A percentile compares a stretch with the other conserved stretches of the same genome.
Conservation (phyloP, 2,888 invertebrate genomes). For the Furcula furcula region DNA sequence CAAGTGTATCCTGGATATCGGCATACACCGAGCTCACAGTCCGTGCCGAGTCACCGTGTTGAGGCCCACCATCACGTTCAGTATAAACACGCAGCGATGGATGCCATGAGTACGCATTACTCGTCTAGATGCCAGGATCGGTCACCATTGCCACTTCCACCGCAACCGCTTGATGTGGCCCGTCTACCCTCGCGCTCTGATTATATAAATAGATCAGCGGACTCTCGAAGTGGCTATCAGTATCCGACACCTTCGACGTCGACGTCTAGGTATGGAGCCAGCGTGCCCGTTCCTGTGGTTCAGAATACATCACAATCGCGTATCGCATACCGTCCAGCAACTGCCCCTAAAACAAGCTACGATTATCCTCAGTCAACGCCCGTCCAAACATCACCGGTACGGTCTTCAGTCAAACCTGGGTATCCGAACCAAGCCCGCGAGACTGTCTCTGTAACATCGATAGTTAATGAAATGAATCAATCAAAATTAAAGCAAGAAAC, state of each 20-base stretch:
- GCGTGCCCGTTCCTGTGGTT: slow-evolving; percentile 47
- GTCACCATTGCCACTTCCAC: slow-evolving; percentile 48
- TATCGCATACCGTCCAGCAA: slow-evolving; percentile 48
- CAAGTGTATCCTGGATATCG: slow-evolving; percentile 72
- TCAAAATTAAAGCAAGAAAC: slow-evolving; percentile 85
- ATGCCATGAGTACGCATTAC: slow-evolving; percentile 56
- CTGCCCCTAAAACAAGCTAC: slow-evolving; percentile 58
- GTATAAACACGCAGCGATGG: slow-evolving; percentile 59
- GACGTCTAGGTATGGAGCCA: slow-evolving; percentile 53
- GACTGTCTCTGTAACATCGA: slow-evolving; percentile 74
- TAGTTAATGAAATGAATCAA: slow-evolving; percentile 75
- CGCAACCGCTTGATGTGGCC: slow-evolving; percentile 51
- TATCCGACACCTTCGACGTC: slow-evolving; percentile 66
- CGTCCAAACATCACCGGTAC: slow-evolving; percentile 62
- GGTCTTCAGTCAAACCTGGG: slow-evolving; percentile 59
- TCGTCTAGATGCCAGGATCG: slow-evolving; percentile 56
- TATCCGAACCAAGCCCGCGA: slow-evolving; percentile 67
- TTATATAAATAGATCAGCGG: slow-evolving; percentile 53
- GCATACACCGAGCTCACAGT: slow-evolving; percentile 50
- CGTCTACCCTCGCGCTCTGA: slow-evolving; percentile 56
- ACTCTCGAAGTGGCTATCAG: slow-evolving; percentile 53
- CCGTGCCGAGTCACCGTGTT: slow-evolving; percentile 58
- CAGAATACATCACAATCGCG: slow-evolving; percentile 56
- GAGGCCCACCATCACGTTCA: slow-evolving; percentile 57
- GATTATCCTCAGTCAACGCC: slow-evolving; percentile 55